Base-by-base conservation (phyloP, 2,797 vertebrate species). In the Sebastes baramenuke region DNA sequence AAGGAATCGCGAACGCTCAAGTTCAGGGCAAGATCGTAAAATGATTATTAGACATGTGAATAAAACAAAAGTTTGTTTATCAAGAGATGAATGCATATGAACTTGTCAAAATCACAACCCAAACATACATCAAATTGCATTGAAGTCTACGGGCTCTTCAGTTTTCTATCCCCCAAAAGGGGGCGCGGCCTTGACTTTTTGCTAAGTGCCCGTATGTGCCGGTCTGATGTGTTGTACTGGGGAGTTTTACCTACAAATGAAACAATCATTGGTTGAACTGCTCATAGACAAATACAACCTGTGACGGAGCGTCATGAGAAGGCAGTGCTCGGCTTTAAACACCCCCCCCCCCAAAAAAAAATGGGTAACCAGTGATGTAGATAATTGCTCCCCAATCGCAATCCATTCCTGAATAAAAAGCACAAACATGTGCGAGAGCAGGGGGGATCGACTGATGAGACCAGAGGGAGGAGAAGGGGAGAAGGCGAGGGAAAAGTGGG, bases 401-500 rank as follows among this genome's bases (percentile, higher is more conserved):
- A 52, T 25, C 83, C 66, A 68, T 67, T 82, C 62, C 38, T 74
- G 75, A 76, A 77, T 80, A 79, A 90, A 88, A 76, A 87, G 72
- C 62, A 75, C 70, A 86, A 84, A 90, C 65, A 77, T 65, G 75
- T 38, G 64, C 16, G 14, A 75, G 72, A 87, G 56, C 72, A 58
- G 77, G 64, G 77, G 77, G 66, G 76, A 82, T 62, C 85, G 78
- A 82, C 71, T 10, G 75, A 89, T 66, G 75, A 85, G 86, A 88
- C 79, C 74, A 82, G 77, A 89, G 87, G 75, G 87, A 91, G 79
- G 80, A 74, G 36, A 85, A 42, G 38, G 72, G 70, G 68, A 87
- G 77, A 82, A 87, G 89, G 87, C 83, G 83, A 79, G 86, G 89
- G 88, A 83, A 91, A 87, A 88, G 85, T 87, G 84, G 89, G 90